These are phyloP conservation scores for Yponomeuta malinellus DNA, from an alignment of 2,888 invertebrate genomes.

Conservation along the genomic window DNA sequence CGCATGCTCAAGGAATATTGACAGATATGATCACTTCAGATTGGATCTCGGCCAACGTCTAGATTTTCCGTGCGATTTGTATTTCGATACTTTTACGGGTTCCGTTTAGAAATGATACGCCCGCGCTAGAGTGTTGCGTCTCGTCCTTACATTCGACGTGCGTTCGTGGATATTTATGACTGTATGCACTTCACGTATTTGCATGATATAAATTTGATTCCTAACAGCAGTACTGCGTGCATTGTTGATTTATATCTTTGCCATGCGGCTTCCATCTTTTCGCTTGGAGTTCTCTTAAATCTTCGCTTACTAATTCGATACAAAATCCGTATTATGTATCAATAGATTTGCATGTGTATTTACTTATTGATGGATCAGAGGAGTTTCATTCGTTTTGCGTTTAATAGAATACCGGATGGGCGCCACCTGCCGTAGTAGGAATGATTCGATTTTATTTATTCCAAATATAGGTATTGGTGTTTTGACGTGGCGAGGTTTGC, in stretches of 20 bases:
- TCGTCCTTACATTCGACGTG: constrained; percentile 53
- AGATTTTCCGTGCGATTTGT: constrained; percentile 70
- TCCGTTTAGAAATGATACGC: constrained; percentile 70
- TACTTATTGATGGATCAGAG: constrained; percentile 31
- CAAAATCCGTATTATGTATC: not conserved
- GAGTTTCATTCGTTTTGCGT: constrained; percentile 21
- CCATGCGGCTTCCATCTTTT: not conserved
- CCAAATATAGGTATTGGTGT: constrained; percentile 63
- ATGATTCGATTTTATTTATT: constrained; percentile 54
- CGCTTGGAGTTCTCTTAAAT: not conserved
- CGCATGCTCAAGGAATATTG: constrained; percentile 67
- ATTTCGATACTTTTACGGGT: constrained; percentile 60
- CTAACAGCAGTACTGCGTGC: constrained; percentile 17
- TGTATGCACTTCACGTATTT: constrained; percentile 48
- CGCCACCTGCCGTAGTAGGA: no score
- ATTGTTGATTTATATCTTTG: constrained; percentile 11
- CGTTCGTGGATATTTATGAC: constrained; percentile 59
- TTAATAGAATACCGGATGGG: not conserved
- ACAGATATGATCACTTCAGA: constrained; percentile 74
- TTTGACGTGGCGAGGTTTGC: constrained; percentile 58
- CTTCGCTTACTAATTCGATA: not conserved
- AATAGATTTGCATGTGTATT: constrained; percentile 2
- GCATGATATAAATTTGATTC: constrained; percentile 26
- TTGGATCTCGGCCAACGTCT: constrained; percentile 70
- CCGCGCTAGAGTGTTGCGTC: constrained; percentile 59